Evolutionary conservation across 2,797 vertebrate species (phyloP).

Genomic region (Oceanodroma leucorhoa): DNA sequence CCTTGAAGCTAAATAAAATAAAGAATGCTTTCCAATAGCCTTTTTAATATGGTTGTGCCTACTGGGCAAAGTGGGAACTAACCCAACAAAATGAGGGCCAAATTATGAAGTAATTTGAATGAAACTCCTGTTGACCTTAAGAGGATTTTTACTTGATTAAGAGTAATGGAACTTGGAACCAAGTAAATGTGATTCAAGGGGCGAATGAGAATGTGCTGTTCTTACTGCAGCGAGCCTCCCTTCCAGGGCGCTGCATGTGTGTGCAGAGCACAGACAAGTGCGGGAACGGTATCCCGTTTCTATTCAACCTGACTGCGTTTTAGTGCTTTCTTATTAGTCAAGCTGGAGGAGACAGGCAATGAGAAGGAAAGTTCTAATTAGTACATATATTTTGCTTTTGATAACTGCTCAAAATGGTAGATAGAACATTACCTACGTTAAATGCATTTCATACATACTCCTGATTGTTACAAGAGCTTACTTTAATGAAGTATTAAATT

Average conservation of each 20-base stretch:
- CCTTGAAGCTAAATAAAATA: slow-evolving; percentile 49
- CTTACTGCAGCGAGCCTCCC: not conserved
- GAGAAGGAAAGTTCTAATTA: slow-evolving; percentile 60
- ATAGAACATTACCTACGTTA: slow-evolving; percentile 25
- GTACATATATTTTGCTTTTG: slow-evolving; percentile 59
- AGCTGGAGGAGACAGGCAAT: slow-evolving; percentile 55
- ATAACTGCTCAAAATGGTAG: slow-evolving; percentile 39
- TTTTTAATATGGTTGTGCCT: slow-evolving; percentile 30
- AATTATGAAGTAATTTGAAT: slow-evolving; percentile 54
- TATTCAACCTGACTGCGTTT: slow-evolving; percentile 19
- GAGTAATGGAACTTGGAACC: slow-evolving; percentile 13
- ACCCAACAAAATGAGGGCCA: slow-evolving; percentile 7
- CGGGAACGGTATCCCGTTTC: not conserved
- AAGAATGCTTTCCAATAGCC: slow-evolving; percentile 8
- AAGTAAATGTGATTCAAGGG: not conserved
- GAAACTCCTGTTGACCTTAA: slow-evolving; percentile 38
- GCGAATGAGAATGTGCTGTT: not conserved
- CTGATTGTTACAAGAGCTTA: slow-evolving; percentile 46
- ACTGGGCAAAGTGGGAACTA: slow-evolving; percentile 29
- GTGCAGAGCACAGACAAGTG: not conserved
- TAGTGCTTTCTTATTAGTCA: slow-evolving; percentile 42
- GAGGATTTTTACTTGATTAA: slow-evolving; percentile 23
- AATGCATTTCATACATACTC: slow-evolving; percentile 15
- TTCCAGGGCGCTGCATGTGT: not conserved
- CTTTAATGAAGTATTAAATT: slow-evolving; percentile 61